phyloP scores from a whole-genome alignment of 1,140 invertebrate species.

The Drosophila athabasca region DNA sequence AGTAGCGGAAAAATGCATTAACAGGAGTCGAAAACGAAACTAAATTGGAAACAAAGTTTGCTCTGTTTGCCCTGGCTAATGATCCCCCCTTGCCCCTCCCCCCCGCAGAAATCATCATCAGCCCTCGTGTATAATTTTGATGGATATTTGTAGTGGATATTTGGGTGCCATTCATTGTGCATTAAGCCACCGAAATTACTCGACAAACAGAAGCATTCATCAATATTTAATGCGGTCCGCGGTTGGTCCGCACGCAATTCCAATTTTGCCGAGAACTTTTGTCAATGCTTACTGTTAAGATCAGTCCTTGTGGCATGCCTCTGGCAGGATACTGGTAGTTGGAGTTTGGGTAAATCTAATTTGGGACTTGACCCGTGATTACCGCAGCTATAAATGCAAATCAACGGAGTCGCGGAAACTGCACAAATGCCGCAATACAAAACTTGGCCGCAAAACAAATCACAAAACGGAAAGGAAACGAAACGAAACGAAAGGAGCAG shows the following conservation, averaged over 20 bases:
- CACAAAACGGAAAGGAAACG: slow-evolving; percentile 9
- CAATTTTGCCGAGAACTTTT: slow-evolving; percentile 55
- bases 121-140: too few species aligned
- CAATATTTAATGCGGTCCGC: slow-evolving; percentile 53
- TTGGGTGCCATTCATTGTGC: slow-evolving; percentile 22
- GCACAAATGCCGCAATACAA: slow-evolving; percentile 58
- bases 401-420: slow-evolving; percentile 47
- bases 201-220: slow-evolving; percentile 64
- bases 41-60: background rate
- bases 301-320: background rate
- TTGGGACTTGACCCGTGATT: slow-evolving; percentile 57
- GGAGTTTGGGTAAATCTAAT: slow-evolving; percentile 54
- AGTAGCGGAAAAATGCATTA: slow-evolving; percentile 12
- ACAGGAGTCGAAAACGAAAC: slow-evolving; percentile 7
- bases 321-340: background rate
- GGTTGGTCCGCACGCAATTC: slow-evolving; percentile 51
- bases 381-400: slow-evolving; percentile 57
- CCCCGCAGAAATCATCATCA: too few species aligned
- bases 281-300: slow-evolving; percentile 49
- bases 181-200: slow-evolving; percentile 55
- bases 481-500: background rate
- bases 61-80: slow-evolving; percentile 2
- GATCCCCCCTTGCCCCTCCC: background rate
- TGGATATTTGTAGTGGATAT: background rate
- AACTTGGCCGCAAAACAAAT: slow-evolving; percentile 56